Base-by-base conservation (phyloP, 2,888 invertebrate species). In the Lasioglossum villosulum region DNA sequence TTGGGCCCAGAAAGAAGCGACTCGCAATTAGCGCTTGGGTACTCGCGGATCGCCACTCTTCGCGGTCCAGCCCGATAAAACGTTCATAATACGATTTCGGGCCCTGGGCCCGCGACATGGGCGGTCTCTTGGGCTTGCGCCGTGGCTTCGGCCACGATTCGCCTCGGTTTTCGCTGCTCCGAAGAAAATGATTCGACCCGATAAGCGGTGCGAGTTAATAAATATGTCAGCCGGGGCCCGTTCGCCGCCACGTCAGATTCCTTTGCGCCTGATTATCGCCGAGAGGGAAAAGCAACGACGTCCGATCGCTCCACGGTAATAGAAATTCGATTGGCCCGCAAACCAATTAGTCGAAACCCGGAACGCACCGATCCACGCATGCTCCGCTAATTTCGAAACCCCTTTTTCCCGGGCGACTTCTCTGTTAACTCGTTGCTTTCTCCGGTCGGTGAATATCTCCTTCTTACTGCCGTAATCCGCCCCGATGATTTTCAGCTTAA, bases 11-110 rank as follows among this genome's bases (percentile, higher is more conserved):
- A 80, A 70, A 87, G 75, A 77, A 87, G 84, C 80, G 73, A 75
- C 59, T 84, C 78, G 90, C 89, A 91, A 92, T 92, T 92, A 92
- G 91, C 81, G 88, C 84, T 91, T 90, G 86, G 89, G 90, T 91
- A 90, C 92, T 91, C 88, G 90, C 87, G 88, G 90, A 91, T 92
- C 90, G 91, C 86, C 91, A 90, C 88, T 92, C 87, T 83, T 83
- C 78, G 88, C 83, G 73, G 82, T 76, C 85, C 80, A 82, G 52
- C 85, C 75, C 90, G 90, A 93, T 92, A 91, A 92, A 92, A 91
- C 83, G 89, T 91, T 90, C 83, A 90, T 91, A 91, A 91, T 90
- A 92, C 89, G 89, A 91, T 92, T 89, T 85, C 34, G 70, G 59
- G 82, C 71, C 75, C 23, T 63, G 12, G 66, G 34, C 66, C 23